Percentiles rank a stretch among this genome's conserved stretches.
phyloP scores from a whole-genome alignment of 2,113 vertebrate species.

The Peromyscus californicus region DNA sequence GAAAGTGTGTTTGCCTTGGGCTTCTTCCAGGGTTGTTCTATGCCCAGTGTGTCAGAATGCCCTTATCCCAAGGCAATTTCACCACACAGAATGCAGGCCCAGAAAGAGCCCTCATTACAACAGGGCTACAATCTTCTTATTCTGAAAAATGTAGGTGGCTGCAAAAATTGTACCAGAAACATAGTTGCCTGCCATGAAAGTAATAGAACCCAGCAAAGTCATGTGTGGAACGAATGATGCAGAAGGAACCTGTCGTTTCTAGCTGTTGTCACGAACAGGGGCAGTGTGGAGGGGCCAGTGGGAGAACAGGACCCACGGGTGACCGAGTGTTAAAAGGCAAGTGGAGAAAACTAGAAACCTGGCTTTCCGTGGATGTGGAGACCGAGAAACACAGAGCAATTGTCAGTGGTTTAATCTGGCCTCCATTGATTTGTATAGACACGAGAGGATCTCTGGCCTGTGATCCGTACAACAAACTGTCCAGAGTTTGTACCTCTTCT shows the following conservation, averaged over 20 bases:
- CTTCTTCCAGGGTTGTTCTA: slow-evolving; percentile 11
- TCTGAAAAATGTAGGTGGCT: slow-evolving; percentile 32
- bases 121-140: background rate
- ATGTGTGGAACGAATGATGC: background rate
- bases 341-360: background rate
- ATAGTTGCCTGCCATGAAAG: background rate
- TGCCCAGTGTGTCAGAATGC: slow-evolving; percentile 17
- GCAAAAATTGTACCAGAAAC: slow-evolving; percentile 44
- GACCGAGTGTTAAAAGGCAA: no score
- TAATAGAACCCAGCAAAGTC: background rate
- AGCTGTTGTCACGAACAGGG: background rate
- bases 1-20: background rate
- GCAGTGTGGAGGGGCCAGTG: background rate
- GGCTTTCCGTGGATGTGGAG: background rate
- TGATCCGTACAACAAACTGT: background rate
- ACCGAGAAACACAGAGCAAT: background rate
- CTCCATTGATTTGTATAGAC: background rate
- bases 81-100: background rate
- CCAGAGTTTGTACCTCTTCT: background rate
- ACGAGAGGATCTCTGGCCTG: background rate
- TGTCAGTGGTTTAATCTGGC: background rate
- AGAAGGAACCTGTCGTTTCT: background rate
- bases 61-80: background rate
- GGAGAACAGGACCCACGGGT: background rate
- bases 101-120: background rate